Conservation (phyloP, 30 jellyfish, hydroid and myxozoan genomes). For the Phacellophora camtschatica region DNA sequence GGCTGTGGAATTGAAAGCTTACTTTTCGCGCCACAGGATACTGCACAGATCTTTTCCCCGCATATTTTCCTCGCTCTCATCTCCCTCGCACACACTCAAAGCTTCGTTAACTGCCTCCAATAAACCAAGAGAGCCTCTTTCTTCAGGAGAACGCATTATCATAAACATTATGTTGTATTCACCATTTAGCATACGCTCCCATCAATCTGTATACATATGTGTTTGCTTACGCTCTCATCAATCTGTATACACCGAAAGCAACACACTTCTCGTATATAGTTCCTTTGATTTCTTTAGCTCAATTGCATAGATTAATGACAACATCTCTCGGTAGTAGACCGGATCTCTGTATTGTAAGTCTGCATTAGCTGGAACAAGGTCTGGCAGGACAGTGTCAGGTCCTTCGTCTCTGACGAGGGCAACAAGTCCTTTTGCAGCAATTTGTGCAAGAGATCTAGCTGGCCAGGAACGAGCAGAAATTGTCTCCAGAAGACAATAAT, state of each 20-base stretch:
- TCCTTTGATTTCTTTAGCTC: not conserved
- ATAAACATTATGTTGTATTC: not conserved
- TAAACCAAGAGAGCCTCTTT: slow-evolving; percentile 1
- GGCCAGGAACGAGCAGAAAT: not conserved
- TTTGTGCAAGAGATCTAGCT: not conserved
- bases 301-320: too few species aligned
- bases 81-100: too few species aligned
- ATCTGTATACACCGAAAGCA: slow-evolving; percentile 3
- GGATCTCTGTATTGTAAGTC: slow-evolving; percentile 26
- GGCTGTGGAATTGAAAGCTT: too few species aligned
- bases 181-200: not conserved
- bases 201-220: slow-evolving; percentile 16
- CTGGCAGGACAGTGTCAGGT: slow-evolving; percentile 16
- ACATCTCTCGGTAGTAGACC: slow-evolving; percentile 4
- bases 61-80: too few species aligned
- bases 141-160: too few species aligned
- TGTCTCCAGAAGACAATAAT: not conserved
- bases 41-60: too few species aligned
- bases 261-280: slow-evolving; percentile 1
- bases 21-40: too few species aligned
- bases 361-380: not conserved
- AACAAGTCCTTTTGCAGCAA: slow-evolving; percentile 39
- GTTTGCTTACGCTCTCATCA: slow-evolving; percentile 6
- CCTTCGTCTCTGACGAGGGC: too few species aligned
- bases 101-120: slow-evolving; percentile 2